phyloP scores from a whole-genome alignment of 2,888 invertebrate species.

The Acanthopleura granulata region DNA sequence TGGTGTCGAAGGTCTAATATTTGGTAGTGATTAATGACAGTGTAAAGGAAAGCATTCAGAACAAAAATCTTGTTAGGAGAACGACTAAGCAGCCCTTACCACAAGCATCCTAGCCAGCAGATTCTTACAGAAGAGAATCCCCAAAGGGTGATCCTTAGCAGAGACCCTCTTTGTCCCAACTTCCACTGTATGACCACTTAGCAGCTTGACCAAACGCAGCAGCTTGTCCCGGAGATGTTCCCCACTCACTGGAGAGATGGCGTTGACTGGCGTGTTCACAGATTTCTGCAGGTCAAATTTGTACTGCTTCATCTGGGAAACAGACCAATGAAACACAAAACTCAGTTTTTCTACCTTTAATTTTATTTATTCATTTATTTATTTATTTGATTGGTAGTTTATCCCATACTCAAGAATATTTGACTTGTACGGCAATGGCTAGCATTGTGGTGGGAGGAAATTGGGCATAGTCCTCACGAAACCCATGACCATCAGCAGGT shows the following conservation, averaged over 20 bases:
- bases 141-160: conserved; percentile 82
- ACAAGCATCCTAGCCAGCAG: conserved; percentile 82
- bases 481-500: no score
- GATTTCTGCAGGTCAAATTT: conserved; percentile 84
- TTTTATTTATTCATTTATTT: no score
- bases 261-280: conserved; percentile 88
- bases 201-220: conserved; percentile 79
- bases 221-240: conserved; percentile 83
- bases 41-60: no score
- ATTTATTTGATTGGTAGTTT: no score
- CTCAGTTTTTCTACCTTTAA: no score
- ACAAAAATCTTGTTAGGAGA: no score
- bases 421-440: no score
- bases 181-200: conserved; percentile 79
- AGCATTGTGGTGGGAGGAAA: no score
- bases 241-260: conserved; percentile 83
- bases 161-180: conserved; percentile 75
- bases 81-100: conserved; percentile 66
- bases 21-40: no score
- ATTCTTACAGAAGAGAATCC: conserved; percentile 77
- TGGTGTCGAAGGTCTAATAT: no score
- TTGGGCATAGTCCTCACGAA: no score
- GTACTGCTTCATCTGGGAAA: conserved; percentile 77
- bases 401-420: no score
- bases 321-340: background rate